phyloP scores from a whole-genome alignment of 2,888 invertebrate genomes.

The Zygaena filipendulae region DNA sequence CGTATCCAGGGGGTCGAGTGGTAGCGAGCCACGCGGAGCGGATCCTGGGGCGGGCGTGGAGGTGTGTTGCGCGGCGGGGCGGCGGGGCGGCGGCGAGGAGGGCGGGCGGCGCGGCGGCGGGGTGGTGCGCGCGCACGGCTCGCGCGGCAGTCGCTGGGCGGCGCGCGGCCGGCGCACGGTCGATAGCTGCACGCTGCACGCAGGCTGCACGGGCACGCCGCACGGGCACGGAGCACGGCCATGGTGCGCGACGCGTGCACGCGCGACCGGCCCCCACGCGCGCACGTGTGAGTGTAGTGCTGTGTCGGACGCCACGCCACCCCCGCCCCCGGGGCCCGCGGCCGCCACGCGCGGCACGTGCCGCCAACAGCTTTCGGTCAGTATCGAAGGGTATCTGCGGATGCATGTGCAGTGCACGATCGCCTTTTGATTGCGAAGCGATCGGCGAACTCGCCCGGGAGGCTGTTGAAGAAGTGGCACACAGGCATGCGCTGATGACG shows the following conservation, averaged over 20 bases:
- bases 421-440: too few species aligned
- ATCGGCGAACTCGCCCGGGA: too few species aligned
- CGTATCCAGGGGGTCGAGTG: too few species aligned
- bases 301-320: conserved; percentile 24
- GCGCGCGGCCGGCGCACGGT: conserved; percentile 50
- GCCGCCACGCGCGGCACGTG: too few species aligned
- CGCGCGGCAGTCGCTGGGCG: conserved; percentile 37
- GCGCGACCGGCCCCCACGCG: conserved; percentile 40
- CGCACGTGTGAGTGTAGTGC: conserved; percentile 42
- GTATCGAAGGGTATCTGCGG: conserved; percentile 20
- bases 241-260: conserved; percentile 48
- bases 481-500: background rate
- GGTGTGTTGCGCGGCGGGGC: conserved; percentile 14
- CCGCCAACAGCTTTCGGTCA: conserved; percentile 38
- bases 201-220: conserved; percentile 12
- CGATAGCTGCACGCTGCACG: conserved; percentile 41
- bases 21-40: too few species aligned
- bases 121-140: conserved; percentile 47
- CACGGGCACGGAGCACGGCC: conserved; percentile 37
- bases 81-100: conserved; percentile 16
- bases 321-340: conserved; percentile 22
- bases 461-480: conserved; percentile 4
- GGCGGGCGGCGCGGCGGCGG: conserved; percentile 17
- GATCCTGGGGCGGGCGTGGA: too few species aligned
- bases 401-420: too few species aligned